These are phyloP conservation scores for Habropoda laboriosa DNA, from an alignment of 1,140 invertebrate species.

Conservation along the genomic window DNA sequence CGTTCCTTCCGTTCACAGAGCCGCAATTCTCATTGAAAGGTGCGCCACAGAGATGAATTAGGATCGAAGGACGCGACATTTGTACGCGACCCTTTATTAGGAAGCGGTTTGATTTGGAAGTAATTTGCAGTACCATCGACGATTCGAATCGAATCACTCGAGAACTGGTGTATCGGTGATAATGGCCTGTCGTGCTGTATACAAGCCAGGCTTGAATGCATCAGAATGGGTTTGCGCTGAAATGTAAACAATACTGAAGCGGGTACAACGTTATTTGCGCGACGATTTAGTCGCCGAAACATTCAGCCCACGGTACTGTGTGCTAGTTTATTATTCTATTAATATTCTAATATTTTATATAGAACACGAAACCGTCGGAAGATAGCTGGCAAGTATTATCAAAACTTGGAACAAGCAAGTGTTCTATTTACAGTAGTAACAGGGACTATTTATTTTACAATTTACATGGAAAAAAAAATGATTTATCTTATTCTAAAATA, in stretches of 20 bases:
- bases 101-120: constrained; percentile 7
- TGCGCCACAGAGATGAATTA: neutral
- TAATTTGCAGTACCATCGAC: constrained; percentile 22
- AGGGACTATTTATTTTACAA: too few relatives aligned
- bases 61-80: neutral
- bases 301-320: neutral
- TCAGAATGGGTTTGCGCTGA: neutral
- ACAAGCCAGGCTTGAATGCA: neutral
- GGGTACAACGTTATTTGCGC: neutral
- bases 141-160: constrained; percentile 3
- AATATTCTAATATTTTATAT: neutral
- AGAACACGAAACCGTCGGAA: too few relatives aligned
- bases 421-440: too few relatives aligned
- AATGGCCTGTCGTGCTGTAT: neutral
- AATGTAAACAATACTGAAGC: neutral
- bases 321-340: neutral
- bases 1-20: neutral
- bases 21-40: neutral
- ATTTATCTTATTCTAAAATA: too few relatives aligned
- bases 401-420: too few relatives aligned
- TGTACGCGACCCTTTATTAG: constrained; percentile 7
- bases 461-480: too few relatives aligned
- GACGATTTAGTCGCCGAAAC: neutral
- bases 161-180: neutral
- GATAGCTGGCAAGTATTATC: neutral